Evolutionary conservation across 2,888 invertebrate species (phyloP).

Genomic region (Phragmatobia fuliginosa): DNA sequence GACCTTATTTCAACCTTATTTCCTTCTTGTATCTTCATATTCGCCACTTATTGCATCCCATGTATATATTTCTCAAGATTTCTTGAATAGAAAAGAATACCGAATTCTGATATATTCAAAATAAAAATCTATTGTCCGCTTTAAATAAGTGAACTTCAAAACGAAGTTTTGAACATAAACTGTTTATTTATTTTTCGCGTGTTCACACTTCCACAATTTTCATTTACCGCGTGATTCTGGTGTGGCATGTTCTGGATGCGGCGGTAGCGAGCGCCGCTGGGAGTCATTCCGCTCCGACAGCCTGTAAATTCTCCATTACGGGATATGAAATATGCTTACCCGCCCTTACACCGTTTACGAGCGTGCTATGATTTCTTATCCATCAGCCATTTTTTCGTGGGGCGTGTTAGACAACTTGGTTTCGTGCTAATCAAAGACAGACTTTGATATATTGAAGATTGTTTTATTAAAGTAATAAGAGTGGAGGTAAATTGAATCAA

Average conservation of each 20-base stretch:
- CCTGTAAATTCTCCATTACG: slow-evolving; percentile 87
- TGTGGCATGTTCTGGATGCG: slow-evolving; percentile 55
- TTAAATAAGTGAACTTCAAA: background rate
- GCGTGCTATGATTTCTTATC: slow-evolving; percentile 67
- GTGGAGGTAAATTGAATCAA: slow-evolving; percentile 13
- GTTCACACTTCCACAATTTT: slow-evolving; percentile 40
- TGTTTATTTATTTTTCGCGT: background rate
- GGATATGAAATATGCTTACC: slow-evolving; percentile 85
- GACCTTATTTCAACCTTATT: too few relatives aligned
- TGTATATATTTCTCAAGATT: too few relatives aligned
- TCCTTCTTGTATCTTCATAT: background rate
- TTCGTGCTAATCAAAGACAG: slow-evolving; percentile 42
- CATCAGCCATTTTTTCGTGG: slow-evolving; percentile 57
- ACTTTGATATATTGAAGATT: slow-evolving; percentile 26
- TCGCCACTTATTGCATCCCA: too few relatives aligned
- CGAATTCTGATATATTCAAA: background rate
- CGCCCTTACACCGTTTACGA: slow-evolving; percentile 72
- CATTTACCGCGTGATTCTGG: slow-evolving; percentile 53
- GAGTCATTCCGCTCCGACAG: slow-evolving; percentile 85
- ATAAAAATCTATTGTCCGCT: background rate
- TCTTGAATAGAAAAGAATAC: too few relatives aligned
- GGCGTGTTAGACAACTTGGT: slow-evolving; percentile 42
- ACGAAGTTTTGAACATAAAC: background rate
- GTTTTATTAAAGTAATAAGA: slow-evolving; percentile 20
- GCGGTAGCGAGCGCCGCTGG: slow-evolving; percentile 76